Conservation (phyloP, 2,888 invertebrate genomes). For the Aphrophora alni region DNA sequence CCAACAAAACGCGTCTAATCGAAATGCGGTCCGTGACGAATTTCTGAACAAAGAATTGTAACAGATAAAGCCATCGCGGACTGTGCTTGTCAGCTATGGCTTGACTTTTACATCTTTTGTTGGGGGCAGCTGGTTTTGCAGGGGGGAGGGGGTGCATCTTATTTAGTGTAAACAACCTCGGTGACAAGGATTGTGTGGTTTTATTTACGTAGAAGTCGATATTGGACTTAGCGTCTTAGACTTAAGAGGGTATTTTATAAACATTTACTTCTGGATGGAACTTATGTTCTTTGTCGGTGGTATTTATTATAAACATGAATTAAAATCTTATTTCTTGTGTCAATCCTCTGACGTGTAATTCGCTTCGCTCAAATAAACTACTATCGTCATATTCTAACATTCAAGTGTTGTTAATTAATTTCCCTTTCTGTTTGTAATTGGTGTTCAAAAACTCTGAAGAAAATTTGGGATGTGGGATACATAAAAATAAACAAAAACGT, state of each 20-base stretch:
- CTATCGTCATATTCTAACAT: too few species aligned
- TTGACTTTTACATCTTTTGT: neutral
- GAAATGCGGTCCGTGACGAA: neutral
- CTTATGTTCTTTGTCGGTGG: too few species aligned
- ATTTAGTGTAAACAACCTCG: neutral
- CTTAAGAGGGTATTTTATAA: neutral
- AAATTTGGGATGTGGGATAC: too few species aligned
- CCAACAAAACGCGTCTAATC: neutral
- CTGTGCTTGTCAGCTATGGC: neutral
- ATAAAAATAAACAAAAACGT: too few species aligned
- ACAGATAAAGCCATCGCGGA: neutral
- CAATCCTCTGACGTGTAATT: too few species aligned
- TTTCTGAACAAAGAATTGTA: neutral
- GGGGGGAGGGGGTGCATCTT: neutral
- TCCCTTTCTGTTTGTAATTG: too few species aligned
- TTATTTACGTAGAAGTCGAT: neutral
- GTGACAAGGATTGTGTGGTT: neutral
- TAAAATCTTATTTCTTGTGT: too few species aligned
- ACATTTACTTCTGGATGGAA: neutral
- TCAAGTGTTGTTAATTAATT: too few species aligned
- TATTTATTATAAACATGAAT: too few species aligned
- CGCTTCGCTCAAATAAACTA: too few species aligned
- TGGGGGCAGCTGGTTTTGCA: neutral
- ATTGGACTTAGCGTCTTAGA: too few species aligned
- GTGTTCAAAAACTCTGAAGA: too few species aligned